Evolutionary conservation across 2,888 invertebrate genomes (phyloP), one percentile per base, ranked within the genome.

Genomic region (Girardia tigrina): DNA sequence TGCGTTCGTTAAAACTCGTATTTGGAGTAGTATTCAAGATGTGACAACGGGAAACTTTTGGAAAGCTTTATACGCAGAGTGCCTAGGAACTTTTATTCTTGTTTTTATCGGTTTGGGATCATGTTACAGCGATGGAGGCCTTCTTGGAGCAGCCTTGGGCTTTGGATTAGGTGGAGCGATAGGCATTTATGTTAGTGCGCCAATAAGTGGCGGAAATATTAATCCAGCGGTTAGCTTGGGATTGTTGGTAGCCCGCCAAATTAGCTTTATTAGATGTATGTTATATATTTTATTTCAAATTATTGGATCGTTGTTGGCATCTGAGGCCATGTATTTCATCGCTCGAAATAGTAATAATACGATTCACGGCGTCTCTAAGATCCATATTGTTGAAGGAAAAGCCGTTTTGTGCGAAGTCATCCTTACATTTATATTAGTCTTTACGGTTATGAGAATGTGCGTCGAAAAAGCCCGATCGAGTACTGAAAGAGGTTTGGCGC

Each of bases 171-270:
- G 56, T 56, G 56, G 56, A 4, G n/a, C 8, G 4, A 56, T 56
- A 20, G 56, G 56, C n/a, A 56, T 56, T 56, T 56, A 56, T 56
- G n/a, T 56, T 12, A 56, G 56, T n/a, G 56, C 8, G 8, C 56
- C 56, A 12, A 4, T 56, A 20, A 56, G 56, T 56, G 56, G 56
- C n/a, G 56, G 56, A 8, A 4, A 56, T 23, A 56, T 56, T n/a
- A 56, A 56, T 56, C 56, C 56, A 56, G 56, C 56, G 6, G 56
- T 56, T n/a, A 56, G 56, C 23, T 6, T 56, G 4, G 56, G 56
- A 56, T 56, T 56, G 23, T 56, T 56, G 23, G n/a, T 56, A 56
- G 56, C 56, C n/a, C 56, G 56, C 56, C 56, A 56, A 56, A 56
- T 56, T 2, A 56, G 56, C 23, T 56, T 56, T 56, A 56, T 56